Evolutionary conservation across 2,113 vertebrate species (phyloP).

Genomic region (Pandion haliaetus): DNA sequence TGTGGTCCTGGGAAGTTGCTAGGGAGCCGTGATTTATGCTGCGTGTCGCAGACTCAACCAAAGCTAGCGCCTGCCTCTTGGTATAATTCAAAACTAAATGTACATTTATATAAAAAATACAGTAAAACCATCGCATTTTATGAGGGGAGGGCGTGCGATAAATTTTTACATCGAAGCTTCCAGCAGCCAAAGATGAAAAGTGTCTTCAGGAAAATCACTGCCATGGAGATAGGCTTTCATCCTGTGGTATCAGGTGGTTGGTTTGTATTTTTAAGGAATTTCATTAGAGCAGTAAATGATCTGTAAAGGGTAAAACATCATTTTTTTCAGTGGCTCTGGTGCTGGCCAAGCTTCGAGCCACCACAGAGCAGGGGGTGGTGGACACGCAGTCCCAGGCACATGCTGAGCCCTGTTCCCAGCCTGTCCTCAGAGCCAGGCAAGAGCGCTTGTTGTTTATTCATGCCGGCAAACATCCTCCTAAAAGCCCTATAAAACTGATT

Average conservation of each 20-base stretch:
- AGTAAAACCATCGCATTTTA: slow-evolving; percentile 56
- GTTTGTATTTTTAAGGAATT: slow-evolving; percentile 10
- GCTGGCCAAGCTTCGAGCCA: not conserved
- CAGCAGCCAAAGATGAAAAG: slow-evolving; percentile 36
- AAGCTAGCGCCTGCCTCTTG: not conserved
- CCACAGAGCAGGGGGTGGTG: rapidly evolving
- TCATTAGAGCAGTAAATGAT: slow-evolving; percentile 38
- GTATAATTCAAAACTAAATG: slow-evolving; percentile 53
- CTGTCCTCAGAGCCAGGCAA: not conserved
- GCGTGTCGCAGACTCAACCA: not conserved
- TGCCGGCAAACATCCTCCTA: not conserved
- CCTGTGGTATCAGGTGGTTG: not conserved
- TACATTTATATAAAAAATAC: slow-evolving; percentile 50
- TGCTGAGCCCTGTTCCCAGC: not conserved
- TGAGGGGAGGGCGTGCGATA: slow-evolving; percentile 4
- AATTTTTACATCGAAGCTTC: slow-evolving; percentile 40
- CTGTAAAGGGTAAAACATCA: slow-evolving; percentile 27
- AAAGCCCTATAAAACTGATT: not conserved
- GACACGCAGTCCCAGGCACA: rapidly evolving
- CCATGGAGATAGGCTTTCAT: slow-evolving; percentile 22
- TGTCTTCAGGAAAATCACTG: slow-evolving; percentile 3
- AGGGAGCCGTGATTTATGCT: slow-evolving; percentile 7
- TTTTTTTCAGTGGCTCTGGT: not conserved
- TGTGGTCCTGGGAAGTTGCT: not conserved
- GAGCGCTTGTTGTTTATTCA: not conserved